Conservation (phyloP, 2,888 invertebrate genomes). For the Ecliptopera silaceata region DNA sequence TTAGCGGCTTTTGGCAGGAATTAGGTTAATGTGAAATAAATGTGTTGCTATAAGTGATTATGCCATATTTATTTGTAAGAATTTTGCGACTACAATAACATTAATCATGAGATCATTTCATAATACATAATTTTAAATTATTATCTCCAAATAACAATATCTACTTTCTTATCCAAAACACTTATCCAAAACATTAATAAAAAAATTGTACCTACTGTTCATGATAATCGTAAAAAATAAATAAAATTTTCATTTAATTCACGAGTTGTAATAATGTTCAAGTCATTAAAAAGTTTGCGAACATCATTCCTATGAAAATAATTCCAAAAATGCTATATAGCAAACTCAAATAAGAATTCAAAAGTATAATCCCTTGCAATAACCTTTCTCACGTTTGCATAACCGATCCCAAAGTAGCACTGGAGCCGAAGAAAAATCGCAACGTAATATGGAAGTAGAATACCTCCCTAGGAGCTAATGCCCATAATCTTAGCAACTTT, state of each 20-base stretch:
- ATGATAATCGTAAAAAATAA: no score
- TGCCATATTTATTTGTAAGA: not conserved
- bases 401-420: slow-evolving; percentile 42
- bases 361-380: slow-evolving; percentile 15
- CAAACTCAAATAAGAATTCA: slow-evolving; percentile 12
- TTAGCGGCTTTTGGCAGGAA: slow-evolving; percentile 32
- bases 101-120: no score
- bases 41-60: slow-evolving; percentile 20
- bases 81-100: no score
- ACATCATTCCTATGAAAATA: slow-evolving; percentile 2
- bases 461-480: slow-evolving; percentile 72
- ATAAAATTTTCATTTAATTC: not conserved
- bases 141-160: no score
- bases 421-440: slow-evolving; percentile 36
- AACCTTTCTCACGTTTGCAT: slow-evolving; percentile 35
- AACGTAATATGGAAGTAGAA: slow-evolving; percentile 69
- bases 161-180: no score
- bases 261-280: not conserved
- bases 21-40: slow-evolving; percentile 35
- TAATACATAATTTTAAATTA: no score
- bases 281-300: slow-evolving; percentile 1
- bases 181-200: no score
- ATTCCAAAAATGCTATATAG: slow-evolving; percentile 11
- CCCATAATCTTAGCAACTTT: slow-evolving; percentile 80
- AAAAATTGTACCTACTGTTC: no score